These are phyloP conservation scores for Montipora foliosa DNA, from an alignment of 64 coral and sea anemone genomes.

Conservation along the genomic window DNA sequence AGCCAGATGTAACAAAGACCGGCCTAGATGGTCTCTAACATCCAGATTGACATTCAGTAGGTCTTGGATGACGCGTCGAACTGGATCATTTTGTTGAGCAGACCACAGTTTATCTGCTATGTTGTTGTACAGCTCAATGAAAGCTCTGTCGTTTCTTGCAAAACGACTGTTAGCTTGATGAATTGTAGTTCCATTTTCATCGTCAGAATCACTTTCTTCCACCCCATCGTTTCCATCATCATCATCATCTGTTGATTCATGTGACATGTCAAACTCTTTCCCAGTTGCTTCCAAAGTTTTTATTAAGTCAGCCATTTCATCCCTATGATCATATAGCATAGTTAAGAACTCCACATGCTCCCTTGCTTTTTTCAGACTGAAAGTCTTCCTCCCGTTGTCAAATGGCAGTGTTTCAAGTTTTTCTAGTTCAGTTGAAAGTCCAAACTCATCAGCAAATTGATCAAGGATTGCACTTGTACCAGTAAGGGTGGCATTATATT, in stretches of 20 bases:
- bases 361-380: conserved; percentile 24
- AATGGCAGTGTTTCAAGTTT: conserved; percentile 28
- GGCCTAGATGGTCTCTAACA: too few relatives aligned
- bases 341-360: conserved; percentile 44
- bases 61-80: conserved; percentile 27
- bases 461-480: conserved; percentile 38
- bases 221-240: neutral
- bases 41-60: too few relatives aligned
- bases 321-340: neutral
- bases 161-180: neutral
- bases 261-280: neutral
- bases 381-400: conserved; percentile 20
- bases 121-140: too few relatives aligned
- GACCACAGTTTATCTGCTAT: neutral
- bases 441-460: conserved; percentile 21
- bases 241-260: neutral
- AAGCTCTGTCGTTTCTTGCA: too few relatives aligned
- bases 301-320: neutral
- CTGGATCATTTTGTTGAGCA: conserved; percentile 17
- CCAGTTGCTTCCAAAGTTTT: neutral
- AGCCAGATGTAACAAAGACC: too few relatives aligned
- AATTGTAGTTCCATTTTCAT: conserved; percentile 23
- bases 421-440: neutral
- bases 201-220: neutral
- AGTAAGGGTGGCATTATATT: conserved; percentile 36